These are phyloP conservation scores for Lepidotrigona ventralis DNA, from an alignment of 1,140 invertebrate species.

Conservation along the genomic window DNA sequence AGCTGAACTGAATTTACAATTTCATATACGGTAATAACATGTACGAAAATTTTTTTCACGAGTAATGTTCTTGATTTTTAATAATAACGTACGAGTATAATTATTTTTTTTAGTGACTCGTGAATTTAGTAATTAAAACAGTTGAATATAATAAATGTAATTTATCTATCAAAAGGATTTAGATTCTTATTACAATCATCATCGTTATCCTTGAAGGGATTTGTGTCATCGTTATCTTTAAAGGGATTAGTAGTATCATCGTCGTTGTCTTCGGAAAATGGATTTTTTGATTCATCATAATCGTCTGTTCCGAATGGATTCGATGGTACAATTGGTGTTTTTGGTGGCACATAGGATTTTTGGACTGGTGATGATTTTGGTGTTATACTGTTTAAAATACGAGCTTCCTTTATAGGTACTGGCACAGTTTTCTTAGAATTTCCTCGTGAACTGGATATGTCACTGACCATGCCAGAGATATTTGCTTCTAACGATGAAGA, in stretches of 20 bases:
- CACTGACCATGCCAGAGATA: slow-evolving; percentile 71
- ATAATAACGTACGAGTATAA: background rate
- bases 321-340: slow-evolving; percentile 75
- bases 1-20: slow-evolving; percentile 4
- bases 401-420: slow-evolving; percentile 72
- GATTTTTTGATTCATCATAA: slow-evolving; percentile 83
- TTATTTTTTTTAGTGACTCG: slow-evolving; percentile 5
- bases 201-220: slow-evolving; percentile 72
- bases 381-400: slow-evolving; percentile 69
- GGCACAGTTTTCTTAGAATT: slow-evolving; percentile 71
- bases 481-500: slow-evolving; percentile 84
- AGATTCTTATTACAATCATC: slow-evolving; percentile 84
- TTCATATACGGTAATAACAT: slow-evolving; percentile 6
- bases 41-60: slow-evolving; percentile 17
- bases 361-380: slow-evolving; percentile 77
- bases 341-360: slow-evolving; percentile 73
- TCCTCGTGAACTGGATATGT: slow-evolving; percentile 53
- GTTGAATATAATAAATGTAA: slow-evolving; percentile 28
- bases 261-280: slow-evolving; percentile 81
- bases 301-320: slow-evolving; percentile 82
- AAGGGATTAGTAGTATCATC: slow-evolving; percentile 75
- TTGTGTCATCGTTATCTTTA: slow-evolving; percentile 74
- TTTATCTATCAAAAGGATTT: slow-evolving; percentile 83
- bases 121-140: background rate
- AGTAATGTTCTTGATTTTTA: background rate